Conservation (phyloP, 2,888 invertebrate species). For the Patella ulyssiponensis region DNA sequence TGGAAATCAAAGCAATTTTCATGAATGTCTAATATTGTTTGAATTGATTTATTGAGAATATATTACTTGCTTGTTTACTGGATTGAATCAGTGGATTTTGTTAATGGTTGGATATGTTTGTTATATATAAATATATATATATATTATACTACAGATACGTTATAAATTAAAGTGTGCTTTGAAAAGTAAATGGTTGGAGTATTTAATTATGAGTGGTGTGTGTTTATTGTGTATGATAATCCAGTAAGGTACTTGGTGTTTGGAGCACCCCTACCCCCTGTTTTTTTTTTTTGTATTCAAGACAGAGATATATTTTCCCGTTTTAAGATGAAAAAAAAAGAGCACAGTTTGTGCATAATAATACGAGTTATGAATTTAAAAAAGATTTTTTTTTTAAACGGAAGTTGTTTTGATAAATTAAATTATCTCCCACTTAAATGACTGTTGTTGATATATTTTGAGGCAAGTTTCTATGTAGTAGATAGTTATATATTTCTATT, state of each 20-base stretch:
- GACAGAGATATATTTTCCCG: neutral
- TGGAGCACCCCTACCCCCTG: neutral
- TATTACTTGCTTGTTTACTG: neutral
- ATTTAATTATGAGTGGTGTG: slow-evolving; percentile 5
- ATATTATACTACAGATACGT: neutral
- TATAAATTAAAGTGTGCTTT: slow-evolving; percentile 5
- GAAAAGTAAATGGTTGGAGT: neutral
- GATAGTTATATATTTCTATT: no score
- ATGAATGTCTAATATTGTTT: no score
- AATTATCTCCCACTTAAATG: no score
- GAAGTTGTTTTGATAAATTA: no score
- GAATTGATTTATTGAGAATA: no score
- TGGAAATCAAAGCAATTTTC: neutral
- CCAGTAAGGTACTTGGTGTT: neutral
- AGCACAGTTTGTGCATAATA: neutral
- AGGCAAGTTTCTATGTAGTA: no score
- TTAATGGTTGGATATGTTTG: neutral
- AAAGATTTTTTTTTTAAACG: no score
- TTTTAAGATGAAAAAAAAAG: neutral
- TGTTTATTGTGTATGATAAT: neutral
- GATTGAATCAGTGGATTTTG: slow-evolving; percentile 1
- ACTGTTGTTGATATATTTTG: no score
- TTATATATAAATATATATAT: slow-evolving; percentile 1
- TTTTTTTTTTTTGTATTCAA: neutral
- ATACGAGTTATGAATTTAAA: neutral